phyloP scores from a whole-genome alignment of 2,888 invertebrate species.

The Crematogaster levior region DNA sequence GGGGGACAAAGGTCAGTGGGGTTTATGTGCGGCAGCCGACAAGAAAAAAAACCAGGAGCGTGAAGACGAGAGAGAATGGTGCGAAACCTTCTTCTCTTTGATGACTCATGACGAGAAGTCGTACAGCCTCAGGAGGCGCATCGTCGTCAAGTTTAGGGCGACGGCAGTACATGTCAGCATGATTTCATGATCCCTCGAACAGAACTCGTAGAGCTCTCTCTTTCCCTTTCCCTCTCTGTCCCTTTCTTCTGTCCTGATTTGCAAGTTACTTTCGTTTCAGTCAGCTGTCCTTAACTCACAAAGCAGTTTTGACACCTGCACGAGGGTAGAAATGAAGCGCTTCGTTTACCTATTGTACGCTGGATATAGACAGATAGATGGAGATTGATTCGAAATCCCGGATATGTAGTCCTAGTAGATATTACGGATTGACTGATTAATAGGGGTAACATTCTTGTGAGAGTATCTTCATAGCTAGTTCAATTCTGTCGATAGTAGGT shows the following conservation, averaged over 20 bases:
- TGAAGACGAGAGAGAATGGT: not conserved
- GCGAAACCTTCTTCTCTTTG: conserved; percentile 27
- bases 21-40: conserved; percentile 4
- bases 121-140: conserved; percentile 55
- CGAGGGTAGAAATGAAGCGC: not conserved
- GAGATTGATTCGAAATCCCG: conserved; percentile 44
- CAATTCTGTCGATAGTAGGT: not conserved
- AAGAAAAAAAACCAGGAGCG: not conserved
- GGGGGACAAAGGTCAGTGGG: conserved; percentile 12
- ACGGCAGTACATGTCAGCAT: conserved; percentile 38
- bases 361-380: conserved; percentile 19
- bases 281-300: conserved; percentile 11
- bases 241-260: not conserved
- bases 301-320: conserved; percentile 26
- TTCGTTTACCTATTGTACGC: not conserved
- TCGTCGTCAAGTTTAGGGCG: conserved; percentile 58
- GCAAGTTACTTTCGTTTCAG: conserved; percentile 42
- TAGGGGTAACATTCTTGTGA: not conserved
- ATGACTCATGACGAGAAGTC: conserved; percentile 31
- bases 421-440: conserved; percentile 46
- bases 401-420: not conserved
- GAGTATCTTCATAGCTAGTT: not conserved
- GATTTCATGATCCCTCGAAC: conserved; percentile 52
- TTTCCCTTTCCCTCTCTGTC: not conserved
- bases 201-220: not conserved